These are phyloP conservation scores for Calameuta filiformis DNA, from an alignment of 2,888 invertebrate genomes.

Conservation along the genomic window DNA sequence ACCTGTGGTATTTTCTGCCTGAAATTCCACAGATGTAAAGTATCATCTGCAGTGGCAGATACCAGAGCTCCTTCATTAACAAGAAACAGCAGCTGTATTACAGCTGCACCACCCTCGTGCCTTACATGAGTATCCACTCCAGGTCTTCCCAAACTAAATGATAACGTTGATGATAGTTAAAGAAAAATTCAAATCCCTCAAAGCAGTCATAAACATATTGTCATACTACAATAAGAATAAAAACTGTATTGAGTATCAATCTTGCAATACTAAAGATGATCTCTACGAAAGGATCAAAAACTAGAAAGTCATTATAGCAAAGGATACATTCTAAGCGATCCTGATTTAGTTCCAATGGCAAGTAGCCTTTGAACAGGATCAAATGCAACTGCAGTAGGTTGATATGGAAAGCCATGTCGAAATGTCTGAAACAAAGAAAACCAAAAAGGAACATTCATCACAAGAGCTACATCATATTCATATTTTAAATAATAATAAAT, in stretches of 20 bases:
- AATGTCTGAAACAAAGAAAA: constrained; percentile 81
- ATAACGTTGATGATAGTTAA: constrained; percentile 51
- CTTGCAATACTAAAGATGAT: not conserved
- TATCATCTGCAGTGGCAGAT: constrained; percentile 95
- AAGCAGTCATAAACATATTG: constrained; percentile 18
- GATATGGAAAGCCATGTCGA: constrained; percentile 98
- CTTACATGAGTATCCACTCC: constrained; percentile 96
- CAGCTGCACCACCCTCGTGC: constrained; percentile 83
- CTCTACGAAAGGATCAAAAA: not conserved
- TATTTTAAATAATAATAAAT: not conserved
- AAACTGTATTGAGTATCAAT: not conserved
- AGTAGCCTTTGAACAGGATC: constrained; percentile 97
- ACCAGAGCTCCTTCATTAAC: constrained; percentile 97
- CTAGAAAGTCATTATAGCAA: constrained; percentile 61
- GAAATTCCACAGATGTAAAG: constrained; percentile 97
- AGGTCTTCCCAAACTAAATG: constrained; percentile 88
- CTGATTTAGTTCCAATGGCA: constrained; percentile 96
- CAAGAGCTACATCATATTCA: not conserved
- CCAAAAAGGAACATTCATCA: not conserved
- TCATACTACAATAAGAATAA: constrained; percentile 11
- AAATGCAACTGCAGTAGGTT: constrained; percentile 96
- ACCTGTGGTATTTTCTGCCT: constrained; percentile 93
- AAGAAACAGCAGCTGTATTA: constrained; percentile 92
- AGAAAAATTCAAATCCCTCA: constrained; percentile 45
- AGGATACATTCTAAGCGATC: constrained; percentile 97